Evolutionary conservation across 2,797 vertebrate genomes (phyloP).

Genomic region (Acropternis orthonyx): DNA sequence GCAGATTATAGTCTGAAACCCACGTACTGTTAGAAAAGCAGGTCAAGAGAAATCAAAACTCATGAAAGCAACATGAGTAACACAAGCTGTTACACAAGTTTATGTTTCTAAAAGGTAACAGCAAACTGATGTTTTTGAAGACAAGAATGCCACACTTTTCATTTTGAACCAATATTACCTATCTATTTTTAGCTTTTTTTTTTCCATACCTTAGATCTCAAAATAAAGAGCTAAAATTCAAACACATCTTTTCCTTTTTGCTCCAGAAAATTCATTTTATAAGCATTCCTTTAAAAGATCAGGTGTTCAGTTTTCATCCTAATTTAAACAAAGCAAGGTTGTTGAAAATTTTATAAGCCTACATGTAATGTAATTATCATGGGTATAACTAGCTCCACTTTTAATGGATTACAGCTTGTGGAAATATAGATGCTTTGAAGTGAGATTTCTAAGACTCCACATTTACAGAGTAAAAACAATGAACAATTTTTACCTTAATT

Average conservation of each 20-base stretch:
- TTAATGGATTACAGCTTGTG: neutral
- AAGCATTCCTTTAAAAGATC: neutral
- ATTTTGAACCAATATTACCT: neutral
- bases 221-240: constrained; percentile 1
- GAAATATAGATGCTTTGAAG: neutral
- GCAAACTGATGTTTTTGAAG: neutral
- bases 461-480: neutral
- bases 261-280: constrained; percentile 13
- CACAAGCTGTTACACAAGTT: neutral
- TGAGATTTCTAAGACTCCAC: neutral
- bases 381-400: neutral
- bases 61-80: neutral
- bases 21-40: neutral
- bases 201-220: neutral
- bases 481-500: neutral
- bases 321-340: neutral
- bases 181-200: neutral
- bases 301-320: neutral
- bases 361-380: neutral
- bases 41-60: neutral
- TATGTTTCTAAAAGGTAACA: neutral
- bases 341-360: neutral
- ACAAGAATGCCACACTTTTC: neutral
- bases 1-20: neutral
- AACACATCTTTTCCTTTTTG: neutral